A percentile compares a stretch with the other conserved stretches of the same genome.
Evolutionary conservation across 2,797 vertebrate species (phyloP).

Genomic region (Perodicticus potto): DNA sequence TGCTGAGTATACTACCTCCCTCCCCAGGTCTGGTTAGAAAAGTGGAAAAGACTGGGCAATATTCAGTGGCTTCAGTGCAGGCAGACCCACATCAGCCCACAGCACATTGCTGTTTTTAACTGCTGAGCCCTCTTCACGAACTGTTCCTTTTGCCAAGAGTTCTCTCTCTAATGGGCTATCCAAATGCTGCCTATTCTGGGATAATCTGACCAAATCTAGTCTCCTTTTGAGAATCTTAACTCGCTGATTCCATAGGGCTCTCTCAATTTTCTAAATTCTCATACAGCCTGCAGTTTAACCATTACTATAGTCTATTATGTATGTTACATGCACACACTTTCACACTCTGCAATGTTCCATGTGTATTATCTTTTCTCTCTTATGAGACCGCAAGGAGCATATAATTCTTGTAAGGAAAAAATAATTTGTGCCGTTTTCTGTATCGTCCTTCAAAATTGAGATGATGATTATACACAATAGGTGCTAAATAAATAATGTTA

Average conservation of each 20-base stretch:
- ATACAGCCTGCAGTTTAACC: neutral
- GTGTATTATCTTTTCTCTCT: neutral
- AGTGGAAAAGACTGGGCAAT: neutral
- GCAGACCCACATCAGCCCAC: neutral
- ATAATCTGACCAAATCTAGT: neutral
- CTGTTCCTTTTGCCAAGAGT: neutral
- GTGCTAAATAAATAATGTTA: slow-evolving; percentile 5
- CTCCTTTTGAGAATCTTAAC: neutral
- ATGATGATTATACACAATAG: neutral
- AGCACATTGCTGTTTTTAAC: neutral
- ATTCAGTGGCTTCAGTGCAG: neutral
- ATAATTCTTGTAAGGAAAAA: neutral
- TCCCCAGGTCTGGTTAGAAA: neutral
- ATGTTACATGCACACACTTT: neutral
- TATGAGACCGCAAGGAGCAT: neutral
- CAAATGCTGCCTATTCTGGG: neutral
- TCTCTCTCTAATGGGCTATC: neutral
- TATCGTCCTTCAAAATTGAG: neutral
- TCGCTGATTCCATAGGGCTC: neutral
- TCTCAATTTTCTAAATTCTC: neutral
- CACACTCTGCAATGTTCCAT: neutral
- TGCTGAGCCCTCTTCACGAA: neutral
- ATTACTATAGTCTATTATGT: neutral
- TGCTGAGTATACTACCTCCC: neutral
- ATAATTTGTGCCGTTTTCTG: neutral